Evolutionary conservation across 2,113 vertebrate genomes (phyloP), one percentile per base, ranked within the genome.

Genomic region (Chaetodon trifascialis): DNA sequence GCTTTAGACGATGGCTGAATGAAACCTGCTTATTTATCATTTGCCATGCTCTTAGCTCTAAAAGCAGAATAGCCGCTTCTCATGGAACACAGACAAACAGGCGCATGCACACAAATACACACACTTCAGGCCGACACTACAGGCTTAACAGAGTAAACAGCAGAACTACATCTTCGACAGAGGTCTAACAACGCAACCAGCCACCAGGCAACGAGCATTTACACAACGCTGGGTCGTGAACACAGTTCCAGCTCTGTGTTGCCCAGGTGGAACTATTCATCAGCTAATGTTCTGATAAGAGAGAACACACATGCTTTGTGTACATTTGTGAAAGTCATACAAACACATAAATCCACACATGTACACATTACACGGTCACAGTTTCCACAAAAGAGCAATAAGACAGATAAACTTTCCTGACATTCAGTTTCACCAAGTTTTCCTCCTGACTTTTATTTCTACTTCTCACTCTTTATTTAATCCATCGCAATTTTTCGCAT

Each of bases 201-300:
- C 78, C 86, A 49, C 86, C 63, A 60, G 87, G 90, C 88, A 92
- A 89, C 83, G 2, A n/a, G 12, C 85, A 74, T 88, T 91, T 87
- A 87, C 80, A 88, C 85, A 88, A 72, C 59, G 36, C 78, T 64
- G 6, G 21, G 34, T 12, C 79, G 56, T 74, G 84, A 87, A 71
- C 54, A 30, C 85, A 73, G 79, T 36, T 82, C 76, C 56, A 81
- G 88, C 42, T 85, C 46, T 65, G 80, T 74, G 88, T 79, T 90
- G 73, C 84, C 82, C 81, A 66, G 89, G 76, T 76, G 67, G 82
- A 88, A 75, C 83, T 76, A 77, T 90, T 92, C 67, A 91, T 90
- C 86, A 85, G 74, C 67, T 87, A 82, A 88, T 86, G 75, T 77
- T 85, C 77, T 89, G 89, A 88, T 92, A 92, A 88, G 79, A 75